Conservation (phyloP, 2,888 invertebrate species). For the Chloromyia formosa region DNA sequence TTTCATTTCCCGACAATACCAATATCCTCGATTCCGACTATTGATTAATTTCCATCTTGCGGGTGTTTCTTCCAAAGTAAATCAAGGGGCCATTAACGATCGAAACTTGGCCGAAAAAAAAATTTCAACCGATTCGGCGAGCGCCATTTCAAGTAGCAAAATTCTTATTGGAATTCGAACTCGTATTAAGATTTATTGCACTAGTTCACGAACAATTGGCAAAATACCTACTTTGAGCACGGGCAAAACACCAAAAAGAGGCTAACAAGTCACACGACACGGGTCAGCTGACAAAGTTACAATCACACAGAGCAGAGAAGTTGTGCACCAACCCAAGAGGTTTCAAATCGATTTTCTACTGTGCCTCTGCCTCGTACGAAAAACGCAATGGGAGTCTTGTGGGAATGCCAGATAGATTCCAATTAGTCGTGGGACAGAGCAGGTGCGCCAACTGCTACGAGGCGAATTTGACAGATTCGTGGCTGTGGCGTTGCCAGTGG, state of each 20-base stretch:
- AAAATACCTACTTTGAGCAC: neutral
- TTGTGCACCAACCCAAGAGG: conserved; percentile 7
- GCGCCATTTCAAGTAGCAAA: conserved; percentile 1
- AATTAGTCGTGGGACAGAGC: neutral
- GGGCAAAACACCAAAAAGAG: neutral
- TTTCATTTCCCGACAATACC: too few species aligned
- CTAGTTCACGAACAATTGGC: neutral
- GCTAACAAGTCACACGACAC: conserved; percentile 21
- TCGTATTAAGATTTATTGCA: neutral
- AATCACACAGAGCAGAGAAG: neutral
- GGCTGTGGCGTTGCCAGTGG: neutral
- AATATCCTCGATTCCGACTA: too few species aligned
- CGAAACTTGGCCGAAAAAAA: neutral
- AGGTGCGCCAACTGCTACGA: neutral
- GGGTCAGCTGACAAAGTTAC: conserved; percentile 27
- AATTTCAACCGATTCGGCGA: neutral
- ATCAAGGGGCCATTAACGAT: too few species aligned
- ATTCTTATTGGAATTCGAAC: neutral
- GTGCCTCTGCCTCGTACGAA: neutral
- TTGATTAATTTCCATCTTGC: too few species aligned
- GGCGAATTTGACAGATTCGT: neutral
- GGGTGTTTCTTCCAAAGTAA: too few species aligned
- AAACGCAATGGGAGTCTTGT: neutral
- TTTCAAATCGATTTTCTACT: neutral
- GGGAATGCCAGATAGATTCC: conserved; percentile 10